Evolutionary conservation across 1,140 invertebrate species (phyloP).

Genomic region (Drosophila yakuba): DNA sequence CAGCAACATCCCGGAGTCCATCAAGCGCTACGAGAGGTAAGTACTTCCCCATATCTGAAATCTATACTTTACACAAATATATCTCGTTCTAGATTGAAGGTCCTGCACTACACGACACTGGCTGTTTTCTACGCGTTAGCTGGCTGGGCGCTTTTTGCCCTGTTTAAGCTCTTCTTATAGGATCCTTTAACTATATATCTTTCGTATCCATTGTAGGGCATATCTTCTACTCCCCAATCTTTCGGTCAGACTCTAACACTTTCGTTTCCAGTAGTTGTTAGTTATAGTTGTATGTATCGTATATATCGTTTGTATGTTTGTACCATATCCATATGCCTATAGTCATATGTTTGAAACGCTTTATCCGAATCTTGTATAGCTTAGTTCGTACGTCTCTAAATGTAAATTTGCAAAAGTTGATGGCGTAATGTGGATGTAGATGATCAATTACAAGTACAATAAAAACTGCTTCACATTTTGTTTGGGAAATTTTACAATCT

Average conservation of each 20-base stretch:
- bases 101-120: slow-evolving; percentile 73
- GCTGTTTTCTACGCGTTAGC: slow-evolving; percentile 68
- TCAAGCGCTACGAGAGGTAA: slow-evolving; percentile 86
- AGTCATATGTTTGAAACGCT: slow-evolving; percentile 60
- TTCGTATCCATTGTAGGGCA: slow-evolving; percentile 43
- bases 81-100: slow-evolving; percentile 68
- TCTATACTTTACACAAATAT: not conserved
- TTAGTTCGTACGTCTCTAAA: slow-evolving; percentile 46
- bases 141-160: slow-evolving; percentile 61
- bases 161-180: slow-evolving; percentile 69
- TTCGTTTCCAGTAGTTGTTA: slow-evolving; percentile 51
- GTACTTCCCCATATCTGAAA: not conserved
- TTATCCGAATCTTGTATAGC: slow-evolving; percentile 57
- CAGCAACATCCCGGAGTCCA: slow-evolving; percentile 87
- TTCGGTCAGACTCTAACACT: slow-evolving; percentile 20
- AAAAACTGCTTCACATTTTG: slow-evolving; percentile 71
- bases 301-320: slow-evolving; percentile 56
- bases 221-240: slow-evolving; percentile 30
- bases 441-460: slow-evolving; percentile 57
- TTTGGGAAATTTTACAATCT: slow-evolving; percentile 56
- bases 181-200: slow-evolving; percentile 17
- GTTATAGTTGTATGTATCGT: slow-evolving; percentile 44
- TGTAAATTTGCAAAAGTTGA: slow-evolving; percentile 38
- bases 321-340: slow-evolving; percentile 57
- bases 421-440: slow-evolving; percentile 21